These are phyloP conservation scores for Eristalis arbustorum DNA, from an alignment of 2,888 invertebrate genomes.

Conservation along the genomic window DNA sequence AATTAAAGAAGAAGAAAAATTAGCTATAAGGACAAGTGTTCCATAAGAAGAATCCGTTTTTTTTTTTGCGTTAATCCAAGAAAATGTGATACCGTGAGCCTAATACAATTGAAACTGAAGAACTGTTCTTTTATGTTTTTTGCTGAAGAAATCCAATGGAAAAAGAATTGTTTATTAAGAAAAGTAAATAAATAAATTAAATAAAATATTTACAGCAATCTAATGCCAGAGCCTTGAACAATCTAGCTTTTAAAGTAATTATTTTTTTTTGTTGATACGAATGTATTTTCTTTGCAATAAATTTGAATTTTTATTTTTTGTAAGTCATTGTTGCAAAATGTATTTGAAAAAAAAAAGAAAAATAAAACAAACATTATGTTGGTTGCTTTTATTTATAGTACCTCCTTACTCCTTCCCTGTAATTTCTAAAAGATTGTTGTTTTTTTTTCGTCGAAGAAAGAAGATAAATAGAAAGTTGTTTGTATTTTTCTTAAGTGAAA, in stretches of 20 bases:
- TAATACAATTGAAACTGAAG: slow-evolving; percentile 14
- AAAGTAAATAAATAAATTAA: slow-evolving; percentile 30
- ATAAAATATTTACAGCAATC: slow-evolving; percentile 65
- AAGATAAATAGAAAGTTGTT: slow-evolving; percentile 69
- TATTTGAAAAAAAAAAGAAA: slow-evolving; percentile 51
- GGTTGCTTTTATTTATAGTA: slow-evolving; percentile 74
- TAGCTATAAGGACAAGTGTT: slow-evolving; percentile 4
- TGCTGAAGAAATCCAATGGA: slow-evolving; percentile 27
- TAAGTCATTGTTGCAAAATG: slow-evolving; percentile 64
- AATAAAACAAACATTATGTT: slow-evolving; percentile 61
- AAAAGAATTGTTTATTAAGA: slow-evolving; percentile 6
- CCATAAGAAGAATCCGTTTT: slow-evolving; percentile 41
- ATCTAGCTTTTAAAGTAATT: slow-evolving; percentile 54
- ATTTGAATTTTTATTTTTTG: slow-evolving; percentile 7
- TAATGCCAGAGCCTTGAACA: slow-evolving; percentile 68
- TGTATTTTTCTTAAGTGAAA: slow-evolving; percentile 36
- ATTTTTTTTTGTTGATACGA: slow-evolving; percentile 5
- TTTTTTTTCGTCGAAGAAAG: slow-evolving; percentile 47
- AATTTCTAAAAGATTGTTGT: slow-evolving; percentile 78
- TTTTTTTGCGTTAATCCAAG: slow-evolving; percentile 54
- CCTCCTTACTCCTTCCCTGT: slow-evolving; percentile 81
- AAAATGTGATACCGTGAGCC: slow-evolving; percentile 51
- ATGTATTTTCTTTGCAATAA: background rate
- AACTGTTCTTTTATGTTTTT: slow-evolving; percentile 12
- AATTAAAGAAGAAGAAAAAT: slow-evolving; percentile 13